Evolutionary conservation across 2,888 invertebrate genomes (phyloP).

Genomic region (Globia sparganii): DNA sequence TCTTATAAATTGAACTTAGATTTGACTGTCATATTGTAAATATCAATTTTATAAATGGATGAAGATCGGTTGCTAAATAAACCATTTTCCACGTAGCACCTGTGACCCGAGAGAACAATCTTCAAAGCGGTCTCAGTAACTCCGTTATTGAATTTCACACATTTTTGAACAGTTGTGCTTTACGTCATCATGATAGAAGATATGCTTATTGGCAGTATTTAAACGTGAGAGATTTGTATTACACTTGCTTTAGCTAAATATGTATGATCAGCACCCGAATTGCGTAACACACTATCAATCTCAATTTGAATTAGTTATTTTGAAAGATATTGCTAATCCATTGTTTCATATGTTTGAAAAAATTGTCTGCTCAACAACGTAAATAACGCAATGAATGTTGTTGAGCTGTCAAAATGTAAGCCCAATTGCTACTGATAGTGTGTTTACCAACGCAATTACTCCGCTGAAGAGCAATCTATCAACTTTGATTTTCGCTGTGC

Average conservation of each 20-base stretch:
- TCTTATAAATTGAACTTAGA: background rate
- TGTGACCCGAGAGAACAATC: slow-evolving; percentile 17
- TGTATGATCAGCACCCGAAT: no score
- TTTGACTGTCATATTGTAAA: slow-evolving; percentile 1
- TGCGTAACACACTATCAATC: no score
- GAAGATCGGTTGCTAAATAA: background rate
- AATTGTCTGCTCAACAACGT: no score
- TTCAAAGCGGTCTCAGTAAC: background rate
- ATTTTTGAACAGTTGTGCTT: background rate
- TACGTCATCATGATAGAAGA: no score
- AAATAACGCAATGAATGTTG: background rate
- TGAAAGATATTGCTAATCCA: no score
- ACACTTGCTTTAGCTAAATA: no score
- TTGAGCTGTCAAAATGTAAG: background rate
- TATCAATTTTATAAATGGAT: slow-evolving; percentile 18
- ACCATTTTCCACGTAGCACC: slow-evolving; percentile 5
- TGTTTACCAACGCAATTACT: background rate
- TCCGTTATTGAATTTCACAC: background rate
- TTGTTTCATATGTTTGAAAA: no score
- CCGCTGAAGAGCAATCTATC: background rate
- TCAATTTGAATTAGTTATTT: no score
- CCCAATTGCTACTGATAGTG: background rate
- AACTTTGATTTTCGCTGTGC: background rate
- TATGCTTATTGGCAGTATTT: no score
- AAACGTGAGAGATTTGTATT: no score